Percentiles rank a stretch among this genome's conserved stretches.
These are phyloP conservation scores for Thelaira solivaga DNA, from an alignment of 2,888 invertebrate genomes.

Conservation along the genomic window DNA sequence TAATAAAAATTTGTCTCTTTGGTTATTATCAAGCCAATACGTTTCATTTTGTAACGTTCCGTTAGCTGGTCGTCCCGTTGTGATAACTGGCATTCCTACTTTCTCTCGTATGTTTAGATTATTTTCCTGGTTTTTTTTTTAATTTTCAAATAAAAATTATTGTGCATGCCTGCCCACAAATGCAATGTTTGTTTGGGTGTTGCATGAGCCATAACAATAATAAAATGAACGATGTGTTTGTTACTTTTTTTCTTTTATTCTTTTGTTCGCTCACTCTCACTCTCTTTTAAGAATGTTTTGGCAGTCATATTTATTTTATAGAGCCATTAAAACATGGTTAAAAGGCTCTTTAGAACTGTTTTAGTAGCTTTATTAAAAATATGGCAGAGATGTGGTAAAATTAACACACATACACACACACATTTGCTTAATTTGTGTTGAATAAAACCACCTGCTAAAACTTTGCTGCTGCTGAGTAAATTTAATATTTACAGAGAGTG, in stretches of 20 bases:
- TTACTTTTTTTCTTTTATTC: no score
- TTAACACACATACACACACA: neutral
- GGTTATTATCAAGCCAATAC: constrained; percentile 24
- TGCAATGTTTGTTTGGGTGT: neutral
- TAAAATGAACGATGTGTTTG: constrained; percentile 11
- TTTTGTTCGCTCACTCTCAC: no score
- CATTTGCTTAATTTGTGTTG: no score
- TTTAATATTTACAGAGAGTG: no score
- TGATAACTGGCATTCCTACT: no score
- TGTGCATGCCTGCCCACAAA: no score
- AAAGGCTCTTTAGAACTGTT: constrained; percentile 21
- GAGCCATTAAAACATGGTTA: constrained; percentile 42
- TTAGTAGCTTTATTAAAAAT: constrained; percentile 25
- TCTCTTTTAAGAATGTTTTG: constrained; percentile 9
- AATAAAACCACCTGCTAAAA: no score
- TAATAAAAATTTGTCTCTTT: constrained; percentile 53
- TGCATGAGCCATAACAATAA: neutral
- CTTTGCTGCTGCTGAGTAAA: neutral
- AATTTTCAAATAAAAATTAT: constrained; percentile 1
- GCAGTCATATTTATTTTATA: constrained; percentile 43
- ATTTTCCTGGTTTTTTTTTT: no score
- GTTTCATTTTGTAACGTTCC: no score
- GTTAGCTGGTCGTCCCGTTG: neutral
- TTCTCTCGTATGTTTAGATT: no score
- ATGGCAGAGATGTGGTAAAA: neutral